Conservation (phyloP, 2,797 vertebrate genomes). For the Fundulus diaphanus region DNA sequence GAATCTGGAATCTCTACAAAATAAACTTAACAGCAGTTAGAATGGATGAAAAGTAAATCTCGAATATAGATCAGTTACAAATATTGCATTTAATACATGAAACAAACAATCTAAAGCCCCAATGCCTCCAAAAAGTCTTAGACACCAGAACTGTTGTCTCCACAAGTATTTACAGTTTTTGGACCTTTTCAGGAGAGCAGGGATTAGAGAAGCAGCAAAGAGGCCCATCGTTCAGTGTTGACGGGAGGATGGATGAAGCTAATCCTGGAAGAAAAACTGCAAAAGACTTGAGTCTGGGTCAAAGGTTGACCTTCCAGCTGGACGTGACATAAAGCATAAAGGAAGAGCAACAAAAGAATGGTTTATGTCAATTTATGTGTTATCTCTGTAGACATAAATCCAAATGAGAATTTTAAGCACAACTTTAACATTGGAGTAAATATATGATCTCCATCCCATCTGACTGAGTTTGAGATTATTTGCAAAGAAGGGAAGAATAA, state of each 20-base stretch:
- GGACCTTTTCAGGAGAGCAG: background rate
- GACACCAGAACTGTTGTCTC: background rate
- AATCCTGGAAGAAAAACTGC: background rate
- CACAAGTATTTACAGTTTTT: background rate
- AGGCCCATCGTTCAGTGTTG: background rate
- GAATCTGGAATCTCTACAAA: slow-evolving; percentile 31
- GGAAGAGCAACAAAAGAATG: background rate
- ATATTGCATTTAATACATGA: background rate
- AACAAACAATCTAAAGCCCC: background rate
- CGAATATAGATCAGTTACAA: background rate
- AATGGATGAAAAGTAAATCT: slow-evolving; percentile 10
- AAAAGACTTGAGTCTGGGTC: background rate
- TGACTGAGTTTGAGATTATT: background rate
- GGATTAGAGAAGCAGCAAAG: background rate
- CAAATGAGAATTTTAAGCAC: background rate
- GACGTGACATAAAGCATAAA: background rate
- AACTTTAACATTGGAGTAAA: background rate
- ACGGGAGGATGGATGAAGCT: background rate
- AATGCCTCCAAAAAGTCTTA: background rate
- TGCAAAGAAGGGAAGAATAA: background rate
- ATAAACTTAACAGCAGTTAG: background rate
- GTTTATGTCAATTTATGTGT: background rate
- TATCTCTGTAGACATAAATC: background rate
- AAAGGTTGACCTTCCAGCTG: background rate
- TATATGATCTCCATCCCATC: background rate